These are phyloP conservation scores for Zonitis immaculata DNA, from an alignment of 2,888 invertebrate species.

Conservation along the genomic window DNA sequence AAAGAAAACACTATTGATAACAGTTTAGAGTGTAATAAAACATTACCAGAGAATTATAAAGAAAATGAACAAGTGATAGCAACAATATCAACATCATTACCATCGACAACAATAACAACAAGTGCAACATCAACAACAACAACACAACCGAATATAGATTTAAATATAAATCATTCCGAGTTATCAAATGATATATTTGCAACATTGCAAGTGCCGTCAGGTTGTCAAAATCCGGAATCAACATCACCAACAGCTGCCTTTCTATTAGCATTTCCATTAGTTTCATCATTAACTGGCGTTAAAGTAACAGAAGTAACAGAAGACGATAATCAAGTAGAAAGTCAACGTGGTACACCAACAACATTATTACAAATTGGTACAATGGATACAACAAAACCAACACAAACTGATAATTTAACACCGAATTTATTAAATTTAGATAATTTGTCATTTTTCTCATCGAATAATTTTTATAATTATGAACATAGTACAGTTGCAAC, in stretches of 20 bases:
- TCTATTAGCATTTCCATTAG: conserved; percentile 69
- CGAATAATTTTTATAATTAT: conserved; percentile 35
- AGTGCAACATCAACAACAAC: conserved; percentile 3
- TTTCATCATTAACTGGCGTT: conserved; percentile 57
- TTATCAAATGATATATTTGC: conserved; percentile 59
- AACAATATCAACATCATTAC: conserved; percentile 4
- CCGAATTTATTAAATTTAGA: conserved; percentile 45
- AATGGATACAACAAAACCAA: conserved; percentile 42
- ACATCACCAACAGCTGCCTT: conserved; percentile 75
- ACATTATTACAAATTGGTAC: conserved; percentile 51
- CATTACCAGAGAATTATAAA: not conserved
- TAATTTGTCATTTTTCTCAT: conserved; percentile 43
- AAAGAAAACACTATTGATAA: not conserved
- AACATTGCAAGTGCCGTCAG: conserved; percentile 54
- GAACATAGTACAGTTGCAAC: not conserved
- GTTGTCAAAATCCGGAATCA: conserved; percentile 56
- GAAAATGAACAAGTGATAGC: conserved; percentile 3
- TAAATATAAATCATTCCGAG: conserved; percentile 49
- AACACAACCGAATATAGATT: conserved; percentile 22
- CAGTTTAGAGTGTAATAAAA: not conserved
- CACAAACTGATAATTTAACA: conserved; percentile 40
- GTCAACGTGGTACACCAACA: conserved; percentile 45
- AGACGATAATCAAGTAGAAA: conserved; percentile 50
- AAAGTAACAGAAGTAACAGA: conserved; percentile 53
- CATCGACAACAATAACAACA: not conserved